A percentile compares a stretch with the other conserved stretches of the same genome.
phyloP scores from a whole-genome alignment of 1,140 invertebrate genomes.

The Andrena cerasifolii region DNA sequence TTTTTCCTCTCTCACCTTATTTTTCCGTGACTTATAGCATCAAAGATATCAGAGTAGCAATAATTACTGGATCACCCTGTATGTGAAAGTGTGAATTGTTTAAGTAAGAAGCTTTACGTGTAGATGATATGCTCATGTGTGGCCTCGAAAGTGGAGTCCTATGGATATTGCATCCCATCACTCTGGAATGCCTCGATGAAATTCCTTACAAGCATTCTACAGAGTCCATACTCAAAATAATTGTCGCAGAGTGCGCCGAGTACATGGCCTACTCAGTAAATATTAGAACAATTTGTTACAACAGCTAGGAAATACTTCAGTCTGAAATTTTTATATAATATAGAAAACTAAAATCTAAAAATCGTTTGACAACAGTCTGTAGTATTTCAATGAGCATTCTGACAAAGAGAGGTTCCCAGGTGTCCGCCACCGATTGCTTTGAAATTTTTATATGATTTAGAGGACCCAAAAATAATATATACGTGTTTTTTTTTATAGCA shows the following conservation, averaged over 20 bases:
- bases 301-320: neutral
- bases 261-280: slow-evolving; percentile 84
- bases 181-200: slow-evolving; percentile 79
- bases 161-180: slow-evolving; percentile 83
- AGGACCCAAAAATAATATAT: too few relatives aligned
- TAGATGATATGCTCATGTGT: slow-evolving; percentile 72
- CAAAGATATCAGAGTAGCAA: too few relatives aligned
- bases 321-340: neutral
- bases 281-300: slow-evolving; percentile 25
- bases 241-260: slow-evolving; percentile 81
- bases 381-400: neutral
- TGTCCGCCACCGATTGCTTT: too few relatives aligned
- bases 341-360: neutral
- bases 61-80: neutral
- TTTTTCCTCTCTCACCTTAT: too few relatives aligned
- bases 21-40: too few relatives aligned
- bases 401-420: too few relatives aligned
- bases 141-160: slow-evolving; percentile 83
- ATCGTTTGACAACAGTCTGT: neutral
- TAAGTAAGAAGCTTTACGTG: neutral
- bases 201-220: slow-evolving; percentile 80
- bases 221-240: slow-evolving; percentile 80
- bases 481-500: too few relatives aligned
- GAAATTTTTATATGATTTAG: too few relatives aligned
- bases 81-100: neutral